Evolutionary conservation across 2,113 vertebrate genomes (phyloP).

Genomic region (Scomber colias): DNA sequence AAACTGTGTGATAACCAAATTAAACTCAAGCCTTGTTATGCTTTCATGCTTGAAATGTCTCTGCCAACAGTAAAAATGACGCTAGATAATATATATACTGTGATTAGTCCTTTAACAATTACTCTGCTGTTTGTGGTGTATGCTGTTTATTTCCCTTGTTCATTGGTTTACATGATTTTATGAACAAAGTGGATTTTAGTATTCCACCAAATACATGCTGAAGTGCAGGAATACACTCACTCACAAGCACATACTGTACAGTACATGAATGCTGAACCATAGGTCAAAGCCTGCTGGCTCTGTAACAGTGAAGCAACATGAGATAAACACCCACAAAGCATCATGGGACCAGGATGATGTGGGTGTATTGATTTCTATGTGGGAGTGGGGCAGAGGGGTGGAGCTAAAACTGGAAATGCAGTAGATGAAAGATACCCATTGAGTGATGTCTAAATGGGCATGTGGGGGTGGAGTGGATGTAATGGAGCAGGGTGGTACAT

Average conservation of each 20-base stretch:
- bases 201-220: slow-evolving; percentile 16
- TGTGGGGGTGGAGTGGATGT: slow-evolving; percentile 64
- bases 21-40: not conserved
- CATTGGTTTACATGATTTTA: slow-evolving; percentile 12
- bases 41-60: not conserved
- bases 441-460: slow-evolving; percentile 62
- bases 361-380: slow-evolving; percentile 83
- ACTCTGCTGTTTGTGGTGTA: not conserved
- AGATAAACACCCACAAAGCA: slow-evolving; percentile 81
- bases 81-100: not conserved
- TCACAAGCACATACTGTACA: slow-evolving; percentile 35
- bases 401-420: slow-evolving; percentile 77
- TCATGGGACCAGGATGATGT: slow-evolving; percentile 76
- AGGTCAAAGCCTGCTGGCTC: slow-evolving; percentile 80
- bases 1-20: too few species aligned
- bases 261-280: slow-evolving; percentile 66
- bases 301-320: slow-evolving; percentile 76
- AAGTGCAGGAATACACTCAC: slow-evolving; percentile 29
- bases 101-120: not conserved
- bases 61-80: too few species aligned
- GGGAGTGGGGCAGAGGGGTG: slow-evolving; percentile 76
- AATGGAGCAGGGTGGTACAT: slow-evolving; percentile 23
- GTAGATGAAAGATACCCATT: slow-evolving; percentile 56
- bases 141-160: slow-evolving; percentile 6
- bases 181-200: slow-evolving; percentile 1